A percentile compares a stretch with the other conserved stretches of the same genome.
phyloP scores from a whole-genome alignment of 1,140 invertebrate genomes.

The Streblospio benedicti region DNA sequence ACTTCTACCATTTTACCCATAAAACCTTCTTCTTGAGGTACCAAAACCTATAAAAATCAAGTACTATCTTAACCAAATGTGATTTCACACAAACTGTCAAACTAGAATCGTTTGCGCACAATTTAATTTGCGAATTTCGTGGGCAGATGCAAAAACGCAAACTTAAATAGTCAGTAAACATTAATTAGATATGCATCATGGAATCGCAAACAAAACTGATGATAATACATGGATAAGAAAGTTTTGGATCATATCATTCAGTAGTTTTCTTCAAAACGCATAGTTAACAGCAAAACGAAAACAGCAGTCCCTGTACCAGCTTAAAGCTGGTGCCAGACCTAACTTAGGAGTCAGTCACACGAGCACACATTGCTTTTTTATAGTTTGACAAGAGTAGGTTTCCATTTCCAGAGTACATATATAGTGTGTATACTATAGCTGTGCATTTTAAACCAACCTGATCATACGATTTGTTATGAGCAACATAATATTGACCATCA shows the following conservation, averaged over 20 bases:
- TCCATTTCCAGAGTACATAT: too few species aligned
- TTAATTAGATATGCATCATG: background rate
- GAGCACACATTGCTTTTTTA: background rate
- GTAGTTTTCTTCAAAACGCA: constrained; percentile 10
- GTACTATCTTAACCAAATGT: constrained; percentile 10
- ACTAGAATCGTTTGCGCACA: background rate
- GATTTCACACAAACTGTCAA: background rate
- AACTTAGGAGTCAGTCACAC: background rate
- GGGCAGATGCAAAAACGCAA: background rate
- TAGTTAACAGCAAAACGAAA: background rate
- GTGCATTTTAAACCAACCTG: constrained; percentile 54
- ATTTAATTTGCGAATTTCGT: background rate
- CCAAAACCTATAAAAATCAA: constrained; percentile 58
- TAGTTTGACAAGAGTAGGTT: background rate
- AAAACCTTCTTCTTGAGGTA: constrained; percentile 65
- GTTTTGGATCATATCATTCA: too few species aligned
- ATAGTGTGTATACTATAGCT: background rate
- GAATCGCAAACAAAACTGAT: background rate
- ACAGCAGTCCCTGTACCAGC: background rate
- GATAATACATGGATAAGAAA: background rate
- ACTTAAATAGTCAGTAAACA: background rate
- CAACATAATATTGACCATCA: constrained; percentile 82
- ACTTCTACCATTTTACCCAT: constrained; percentile 78
- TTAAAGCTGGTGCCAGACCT: background rate
- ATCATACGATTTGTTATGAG: constrained; percentile 92